Percentiles rank a stretch among this genome's conserved stretches.
phyloP scores from a whole-genome alignment of 2,797 vertebrate genomes.

The Etheostoma nigrum region DNA sequence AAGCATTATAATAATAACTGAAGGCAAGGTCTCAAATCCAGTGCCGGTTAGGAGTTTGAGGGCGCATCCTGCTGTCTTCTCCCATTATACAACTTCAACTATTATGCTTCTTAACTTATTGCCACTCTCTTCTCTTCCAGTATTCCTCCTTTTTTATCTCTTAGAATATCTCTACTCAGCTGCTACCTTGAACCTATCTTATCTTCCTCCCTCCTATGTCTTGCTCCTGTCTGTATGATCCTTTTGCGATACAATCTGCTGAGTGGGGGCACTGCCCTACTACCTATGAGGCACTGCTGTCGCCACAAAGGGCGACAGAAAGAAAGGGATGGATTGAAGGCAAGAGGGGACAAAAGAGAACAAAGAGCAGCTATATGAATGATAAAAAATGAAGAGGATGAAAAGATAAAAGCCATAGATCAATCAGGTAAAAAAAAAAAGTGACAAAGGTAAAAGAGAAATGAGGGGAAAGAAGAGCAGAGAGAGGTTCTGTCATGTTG shows the following conservation, averaged over 20 bases:
- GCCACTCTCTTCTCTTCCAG: background rate
- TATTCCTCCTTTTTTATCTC: background rate
- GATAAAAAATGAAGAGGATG: conserved; percentile 58
- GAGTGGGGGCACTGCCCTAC: conserved; percentile 40
- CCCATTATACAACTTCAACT: background rate
- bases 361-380: conserved; percentile 57
- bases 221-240: conserved; percentile 42
- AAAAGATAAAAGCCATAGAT: conserved; percentile 62
- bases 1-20: background rate
- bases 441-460: conserved; percentile 56
- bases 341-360: conserved; percentile 16
- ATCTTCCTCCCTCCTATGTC: conserved; percentile 9
- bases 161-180: conserved; percentile 20
- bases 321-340: conserved; percentile 44
- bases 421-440: conserved; percentile 53
- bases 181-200: conserved; percentile 15
- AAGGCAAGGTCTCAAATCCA: background rate
- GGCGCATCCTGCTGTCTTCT: background rate
- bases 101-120: background rate
- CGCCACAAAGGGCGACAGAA: conserved; percentile 53
- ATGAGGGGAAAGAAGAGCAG: conserved; percentile 42
- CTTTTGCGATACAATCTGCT: conserved; percentile 44
- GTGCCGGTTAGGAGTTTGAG: background rate
- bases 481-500: conserved; percentile 70
- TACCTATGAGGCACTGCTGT: conserved; percentile 58